Evolutionary conservation across 2,113 vertebrate species (phyloP).

Genomic region (Illadopsis cleaveri): DNA sequence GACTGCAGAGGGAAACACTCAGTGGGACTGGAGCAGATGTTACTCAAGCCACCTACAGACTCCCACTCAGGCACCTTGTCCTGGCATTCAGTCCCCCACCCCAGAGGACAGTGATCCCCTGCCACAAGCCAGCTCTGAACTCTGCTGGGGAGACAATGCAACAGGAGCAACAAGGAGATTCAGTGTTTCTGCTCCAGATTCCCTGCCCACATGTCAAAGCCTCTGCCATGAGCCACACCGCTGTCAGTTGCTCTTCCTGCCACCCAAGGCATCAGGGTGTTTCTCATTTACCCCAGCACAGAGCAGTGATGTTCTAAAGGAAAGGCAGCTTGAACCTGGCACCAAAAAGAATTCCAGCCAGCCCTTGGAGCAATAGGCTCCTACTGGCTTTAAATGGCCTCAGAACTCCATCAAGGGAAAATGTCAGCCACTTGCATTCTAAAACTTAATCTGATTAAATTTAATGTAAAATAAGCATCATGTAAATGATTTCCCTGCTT

Average conservation of each 20-base stretch:
- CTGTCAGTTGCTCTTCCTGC: neutral
- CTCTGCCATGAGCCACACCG: neutral
- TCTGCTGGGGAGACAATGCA: neutral
- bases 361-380: neutral
- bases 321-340: neutral
- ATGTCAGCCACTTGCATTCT: neutral
- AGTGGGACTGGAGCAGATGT: neutral
- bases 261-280: neutral
- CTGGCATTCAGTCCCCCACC: neutral
- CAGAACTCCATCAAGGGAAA: slow-evolving; percentile 19
- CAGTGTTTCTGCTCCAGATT: neutral
- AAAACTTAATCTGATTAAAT: slow-evolving; percentile 25
- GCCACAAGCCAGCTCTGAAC: neutral
- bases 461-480: neutral
- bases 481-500: neutral
- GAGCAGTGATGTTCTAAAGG: neutral
- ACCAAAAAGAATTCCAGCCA: neutral
- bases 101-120: neutral
- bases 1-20: neutral
- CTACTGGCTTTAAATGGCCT: neutral
- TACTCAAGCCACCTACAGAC: neutral
- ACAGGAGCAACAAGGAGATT: neutral
- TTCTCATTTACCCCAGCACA: neutral
- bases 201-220: neutral
- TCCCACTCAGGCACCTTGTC: neutral